Conservation (phyloP, 2,113 vertebrate species). For the Ceyx margarethae region DNA sequence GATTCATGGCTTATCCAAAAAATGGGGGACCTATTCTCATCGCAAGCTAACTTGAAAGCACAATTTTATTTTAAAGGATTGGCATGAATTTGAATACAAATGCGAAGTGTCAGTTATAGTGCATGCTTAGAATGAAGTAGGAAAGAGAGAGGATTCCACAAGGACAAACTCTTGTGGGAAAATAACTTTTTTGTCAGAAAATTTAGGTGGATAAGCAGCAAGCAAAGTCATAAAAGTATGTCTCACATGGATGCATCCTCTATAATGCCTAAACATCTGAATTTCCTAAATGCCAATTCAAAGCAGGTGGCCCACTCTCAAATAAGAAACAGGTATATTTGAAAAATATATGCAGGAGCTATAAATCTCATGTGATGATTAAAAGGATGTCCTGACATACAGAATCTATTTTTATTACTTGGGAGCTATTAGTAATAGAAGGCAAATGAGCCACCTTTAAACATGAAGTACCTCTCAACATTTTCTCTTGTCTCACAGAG, state of each 20-base stretch:
- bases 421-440: not conserved
- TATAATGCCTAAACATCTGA: not conserved
- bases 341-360: not conserved
- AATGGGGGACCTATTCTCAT: not conserved
- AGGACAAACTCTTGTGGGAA: not conserved
- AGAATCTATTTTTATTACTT: not conserved
- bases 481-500: not conserved
- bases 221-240: not conserved
- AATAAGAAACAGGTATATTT: not conserved
- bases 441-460: not conserved
- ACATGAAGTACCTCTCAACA: not conserved
- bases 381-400: not conserved
- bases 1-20: not conserved
- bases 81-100: not conserved
- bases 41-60: not conserved
- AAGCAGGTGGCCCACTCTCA: not conserved
- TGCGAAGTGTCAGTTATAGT: not conserved
- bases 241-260: not conserved
- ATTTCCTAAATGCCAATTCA: not conserved
- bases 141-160: not conserved
- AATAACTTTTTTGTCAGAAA: not conserved
- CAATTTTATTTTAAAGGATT: not conserved
- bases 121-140: not conserved
- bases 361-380: not conserved
- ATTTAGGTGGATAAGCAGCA: not conserved